Evolutionary conservation across 2,797 vertebrate species (phyloP).

Genomic region (Carapus acus): DNA sequence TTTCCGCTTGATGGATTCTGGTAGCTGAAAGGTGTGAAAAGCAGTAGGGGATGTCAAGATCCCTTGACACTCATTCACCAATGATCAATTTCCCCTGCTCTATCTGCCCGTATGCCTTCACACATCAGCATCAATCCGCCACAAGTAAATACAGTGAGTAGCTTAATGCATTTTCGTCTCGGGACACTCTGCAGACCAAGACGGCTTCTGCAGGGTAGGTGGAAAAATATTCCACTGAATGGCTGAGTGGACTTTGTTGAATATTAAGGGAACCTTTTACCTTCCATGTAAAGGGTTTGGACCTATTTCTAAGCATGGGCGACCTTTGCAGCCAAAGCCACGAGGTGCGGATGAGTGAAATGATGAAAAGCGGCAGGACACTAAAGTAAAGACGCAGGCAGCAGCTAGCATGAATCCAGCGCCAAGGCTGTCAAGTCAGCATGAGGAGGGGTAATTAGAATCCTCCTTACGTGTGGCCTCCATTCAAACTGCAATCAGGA

Average conservation of each 20-base stretch:
- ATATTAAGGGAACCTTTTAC: constrained; percentile 30
- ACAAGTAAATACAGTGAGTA: constrained; percentile 69
- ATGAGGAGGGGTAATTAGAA: constrained; percentile 55
- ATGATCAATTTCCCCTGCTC: constrained; percentile 72
- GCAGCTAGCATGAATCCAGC: constrained; percentile 45
- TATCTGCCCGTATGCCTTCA: constrained; percentile 54
- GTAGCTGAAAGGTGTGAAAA: constrained; percentile 58
- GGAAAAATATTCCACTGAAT: constrained; percentile 52
- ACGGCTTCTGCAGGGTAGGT: constrained; percentile 45
- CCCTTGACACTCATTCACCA: constrained; percentile 65
- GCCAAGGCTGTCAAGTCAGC: constrained; percentile 45
- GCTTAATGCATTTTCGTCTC: constrained; percentile 69
- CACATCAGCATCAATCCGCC: constrained; percentile 66
- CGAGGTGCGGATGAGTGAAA: constrained; percentile 16
- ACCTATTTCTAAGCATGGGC: constrained; percentile 14
- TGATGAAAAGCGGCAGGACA: constrained; percentile 14
- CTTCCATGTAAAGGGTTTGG: constrained; percentile 31
- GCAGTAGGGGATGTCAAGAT: constrained; percentile 62
- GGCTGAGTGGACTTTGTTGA: constrained; percentile 43
- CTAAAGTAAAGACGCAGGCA: constrained; percentile 18
- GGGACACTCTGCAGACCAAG: constrained; percentile 50
- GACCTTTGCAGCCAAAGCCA: constrained; percentile 24
- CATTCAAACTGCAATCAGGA: constrained; percentile 62
- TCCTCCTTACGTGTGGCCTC: constrained; percentile 47
- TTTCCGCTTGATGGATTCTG: constrained; percentile 57